Percentiles rank a stretch among this genome's conserved stretches.
Evolutionary conservation across 2,797 vertebrate genomes (phyloP).

Genomic region (Brachyalestes nurse): DNA sequence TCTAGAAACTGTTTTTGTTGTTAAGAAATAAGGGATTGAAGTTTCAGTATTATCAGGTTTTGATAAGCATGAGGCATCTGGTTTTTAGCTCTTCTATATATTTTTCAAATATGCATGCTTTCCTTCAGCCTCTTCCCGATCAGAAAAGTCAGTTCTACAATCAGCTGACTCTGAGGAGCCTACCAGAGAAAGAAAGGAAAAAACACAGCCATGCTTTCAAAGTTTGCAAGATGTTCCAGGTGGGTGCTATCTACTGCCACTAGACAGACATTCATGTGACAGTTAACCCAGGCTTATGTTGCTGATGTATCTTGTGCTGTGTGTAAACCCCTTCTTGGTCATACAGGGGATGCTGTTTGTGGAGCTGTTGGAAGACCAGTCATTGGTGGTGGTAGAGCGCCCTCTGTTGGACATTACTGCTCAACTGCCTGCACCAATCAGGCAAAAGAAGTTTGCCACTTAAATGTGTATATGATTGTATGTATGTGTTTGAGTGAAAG

Average conservation of each 20-base stretch:
- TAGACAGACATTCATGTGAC: background rate
- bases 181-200: constrained; percentile 75
- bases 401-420: constrained; percentile 85
- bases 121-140: constrained; percentile 85
- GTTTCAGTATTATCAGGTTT: background rate
- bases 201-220: constrained; percentile 88
- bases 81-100: background rate
- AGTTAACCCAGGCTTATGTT: no score
- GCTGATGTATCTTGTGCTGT: background rate
- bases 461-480: constrained; percentile 62
- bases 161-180: constrained; percentile 80
- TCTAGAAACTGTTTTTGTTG: background rate
- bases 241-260: constrained; percentile 57
- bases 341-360: constrained; percentile 85
- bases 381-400: constrained; percentile 90
- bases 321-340: background rate
- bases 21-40: background rate
- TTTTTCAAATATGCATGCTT: background rate
- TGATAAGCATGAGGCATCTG: background rate
- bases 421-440: constrained; percentile 87
- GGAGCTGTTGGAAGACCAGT: constrained; percentile 84
- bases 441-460: constrained; percentile 94
- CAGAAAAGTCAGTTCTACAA: constrained; percentile 77
- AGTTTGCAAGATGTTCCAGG: constrained; percentile 91
- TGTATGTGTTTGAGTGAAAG: background rate